These are phyloP conservation scores for Pollenia amentaria DNA, from an alignment of 2,888 invertebrate species.

Conservation along the genomic window DNA sequence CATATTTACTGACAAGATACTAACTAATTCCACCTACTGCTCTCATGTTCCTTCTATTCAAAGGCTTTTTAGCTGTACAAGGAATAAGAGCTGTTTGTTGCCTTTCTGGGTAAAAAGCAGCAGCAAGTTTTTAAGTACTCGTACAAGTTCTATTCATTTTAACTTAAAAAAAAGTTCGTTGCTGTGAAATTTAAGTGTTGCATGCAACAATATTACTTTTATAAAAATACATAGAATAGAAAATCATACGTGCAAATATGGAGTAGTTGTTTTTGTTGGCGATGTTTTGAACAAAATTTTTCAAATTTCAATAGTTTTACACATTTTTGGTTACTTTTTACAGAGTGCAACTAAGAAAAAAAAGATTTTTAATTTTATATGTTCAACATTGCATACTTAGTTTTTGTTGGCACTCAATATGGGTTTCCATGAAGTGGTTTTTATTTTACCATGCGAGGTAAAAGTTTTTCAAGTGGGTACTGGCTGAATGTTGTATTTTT, in stretches of 20 bases:
- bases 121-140: constrained; percentile 51
- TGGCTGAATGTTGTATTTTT: constrained; percentile 50
- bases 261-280: constrained; percentile 48
- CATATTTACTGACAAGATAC: constrained; percentile 50
- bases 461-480: constrained; percentile 57
- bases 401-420: constrained; percentile 52
- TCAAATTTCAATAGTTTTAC: constrained; percentile 62
- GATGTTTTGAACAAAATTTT: constrained; percentile 45
- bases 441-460: constrained; percentile 45
- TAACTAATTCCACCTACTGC: constrained; percentile 5
- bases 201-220: constrained; percentile 57
- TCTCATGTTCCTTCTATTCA: constrained; percentile 18
- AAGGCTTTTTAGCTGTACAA: constrained; percentile 4
- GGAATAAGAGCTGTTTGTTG: constrained; percentile 38
- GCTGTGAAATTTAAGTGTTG: constrained; percentile 62
- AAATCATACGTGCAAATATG: constrained; percentile 48
- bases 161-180: constrained; percentile 37
- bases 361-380: constrained; percentile 52
- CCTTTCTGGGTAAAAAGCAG: constrained; percentile 22
- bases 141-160: constrained; percentile 24
- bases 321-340: constrained; percentile 64
- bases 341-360: constrained; percentile 18
- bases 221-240: constrained; percentile 20
- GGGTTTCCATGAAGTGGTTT: constrained; percentile 56
- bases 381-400: constrained; percentile 66